A percentile compares a stretch with the other conserved stretches of the same genome.
phyloP scores from a whole-genome alignment of 1,140 invertebrate genomes.

The Caenorhabditis briggsae region DNA sequence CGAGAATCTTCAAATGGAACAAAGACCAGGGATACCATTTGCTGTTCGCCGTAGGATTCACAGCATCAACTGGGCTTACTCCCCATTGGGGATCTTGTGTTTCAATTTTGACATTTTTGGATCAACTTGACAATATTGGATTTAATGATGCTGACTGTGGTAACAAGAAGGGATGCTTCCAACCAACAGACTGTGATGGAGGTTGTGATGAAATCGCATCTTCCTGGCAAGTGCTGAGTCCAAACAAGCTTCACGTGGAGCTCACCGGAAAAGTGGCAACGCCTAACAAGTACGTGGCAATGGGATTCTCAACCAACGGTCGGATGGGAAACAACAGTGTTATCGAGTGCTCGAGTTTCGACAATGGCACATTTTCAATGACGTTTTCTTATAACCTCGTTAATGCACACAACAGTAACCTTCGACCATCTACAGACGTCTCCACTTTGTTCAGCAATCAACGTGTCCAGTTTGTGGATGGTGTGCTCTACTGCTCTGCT shows the following conservation, averaged over 20 bases:
- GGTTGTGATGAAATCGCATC: neutral
- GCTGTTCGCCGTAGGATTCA: neutral
- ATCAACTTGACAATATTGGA: constrained; percentile 44
- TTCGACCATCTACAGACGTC: neutral
- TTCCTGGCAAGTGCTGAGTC: neutral
- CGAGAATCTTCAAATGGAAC: constrained; percentile 19
- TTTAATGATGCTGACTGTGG: constrained; percentile 5
- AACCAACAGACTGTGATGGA: neutral
- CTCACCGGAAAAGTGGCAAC: neutral
- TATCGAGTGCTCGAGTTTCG: constrained; percentile 13
- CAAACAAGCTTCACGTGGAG: neutral
- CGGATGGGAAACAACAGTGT: constrained; percentile 5
- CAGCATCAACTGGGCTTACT: neutral
- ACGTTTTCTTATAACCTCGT: constrained; percentile 10
- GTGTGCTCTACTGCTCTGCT: constrained; percentile 16
- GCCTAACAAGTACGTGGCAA: constrained; percentile 29
- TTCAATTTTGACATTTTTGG: constrained; percentile 3
- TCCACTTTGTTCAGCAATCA: neutral
- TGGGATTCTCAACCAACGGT: constrained; percentile 15
- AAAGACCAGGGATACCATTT: constrained; percentile 2
- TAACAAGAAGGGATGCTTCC: constrained; percentile 13
- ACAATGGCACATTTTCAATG: neutral
- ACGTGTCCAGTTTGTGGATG: constrained; percentile 33
- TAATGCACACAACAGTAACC: neutral
- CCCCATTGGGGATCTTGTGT: neutral